A percentile compares a stretch with the other conserved stretches of the same genome.
Evolutionary conservation across 2,113 vertebrate genomes (phyloP).

Genomic region (Xiphias gladius): DNA sequence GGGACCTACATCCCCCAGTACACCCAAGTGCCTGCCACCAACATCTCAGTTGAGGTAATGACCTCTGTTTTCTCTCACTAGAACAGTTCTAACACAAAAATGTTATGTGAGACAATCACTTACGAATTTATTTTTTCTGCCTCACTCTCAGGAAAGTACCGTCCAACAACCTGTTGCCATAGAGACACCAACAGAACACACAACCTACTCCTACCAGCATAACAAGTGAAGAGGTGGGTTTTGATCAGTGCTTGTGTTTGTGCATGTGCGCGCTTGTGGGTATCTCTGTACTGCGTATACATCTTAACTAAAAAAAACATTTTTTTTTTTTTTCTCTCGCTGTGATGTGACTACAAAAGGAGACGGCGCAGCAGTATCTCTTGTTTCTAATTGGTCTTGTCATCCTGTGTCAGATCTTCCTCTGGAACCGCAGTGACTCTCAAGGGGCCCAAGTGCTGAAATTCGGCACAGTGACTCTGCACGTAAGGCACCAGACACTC

Average conservation of each 20-base stretch:
- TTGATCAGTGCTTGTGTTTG: neutral
- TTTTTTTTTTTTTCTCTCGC: neutral
- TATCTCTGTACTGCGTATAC: neutral
- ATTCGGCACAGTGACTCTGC: conserved; percentile 31
- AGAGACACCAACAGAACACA: conserved; percentile 90
- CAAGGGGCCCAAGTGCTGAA: conserved; percentile 42
- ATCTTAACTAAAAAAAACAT: too few species aligned
- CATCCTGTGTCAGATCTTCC: conserved; percentile 55
- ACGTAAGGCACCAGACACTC: conserved; percentile 32
- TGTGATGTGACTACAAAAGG: neutral
- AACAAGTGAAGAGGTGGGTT: conserved; percentile 86
- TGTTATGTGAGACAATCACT: conserved; percentile 9
- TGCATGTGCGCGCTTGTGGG: neutral
- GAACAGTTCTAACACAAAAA: neutral
- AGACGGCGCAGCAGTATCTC: neutral
- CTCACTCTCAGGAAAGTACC: conserved; percentile 86
- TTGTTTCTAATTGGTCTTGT: conserved; percentile 49
- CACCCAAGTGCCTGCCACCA: conserved; percentile 89
- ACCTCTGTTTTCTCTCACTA: neutral
- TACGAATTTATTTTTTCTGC: neutral
- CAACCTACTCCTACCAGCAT: conserved; percentile 92
- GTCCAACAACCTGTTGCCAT: conserved; percentile 89
- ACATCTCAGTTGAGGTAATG: conserved; percentile 90
- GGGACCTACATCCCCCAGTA: conserved; percentile 93
- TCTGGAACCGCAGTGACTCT: conserved; percentile 50